Evolutionary conservation across 2,797 vertebrate genomes (phyloP), one percentile per base, ranked within the genome.

Genomic region (Enteromius afrohamiltoni): DNA sequence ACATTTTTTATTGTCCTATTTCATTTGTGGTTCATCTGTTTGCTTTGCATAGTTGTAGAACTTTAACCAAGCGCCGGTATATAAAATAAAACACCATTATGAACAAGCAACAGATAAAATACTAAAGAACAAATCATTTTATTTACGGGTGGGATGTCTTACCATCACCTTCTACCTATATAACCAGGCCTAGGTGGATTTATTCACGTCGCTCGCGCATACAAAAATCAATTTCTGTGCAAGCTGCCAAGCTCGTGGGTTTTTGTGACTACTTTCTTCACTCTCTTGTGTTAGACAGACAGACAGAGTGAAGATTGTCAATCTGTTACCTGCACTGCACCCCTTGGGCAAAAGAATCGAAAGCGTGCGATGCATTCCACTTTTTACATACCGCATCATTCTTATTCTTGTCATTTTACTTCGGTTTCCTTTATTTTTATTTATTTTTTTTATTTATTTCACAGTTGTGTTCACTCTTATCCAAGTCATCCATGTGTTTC

Each of bases 191-290:
- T 53, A 69, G 19, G 26, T 83, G 40, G 64, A 74, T 86, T 87
- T 88, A 78, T 73, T 84, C 78, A 86, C 6, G 23, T 69, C 7
- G 3, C 17, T 31, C 40, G 51, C 77, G 76, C 70, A 82, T 82
- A 79, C 75, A 85, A 49, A 85, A 88, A 88, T 86, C 79, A 34
- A 73, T 83, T 64, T 49, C 71, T 80, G 82, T 73, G 80, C 88
- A 69, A 87, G 71, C 86, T 80, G 87, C 47, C 88, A 90, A 86
- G 74, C 68, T 31, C 23, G 42, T 73, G 37, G 51, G 65, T 87
- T 81, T 62, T 73, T 42, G 70, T 62, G 80, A 84, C 49, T 78
- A 62, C 81, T 85, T 84, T 83, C 62, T 83, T 60, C 85, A 81
- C 47, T 86, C 71, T 74, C 31, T 79, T 53, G 49, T 45, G 45